These are phyloP conservation scores for Phyto melanocephala DNA, from an alignment of 2,888 invertebrate genomes.

Conservation along the genomic window DNA sequence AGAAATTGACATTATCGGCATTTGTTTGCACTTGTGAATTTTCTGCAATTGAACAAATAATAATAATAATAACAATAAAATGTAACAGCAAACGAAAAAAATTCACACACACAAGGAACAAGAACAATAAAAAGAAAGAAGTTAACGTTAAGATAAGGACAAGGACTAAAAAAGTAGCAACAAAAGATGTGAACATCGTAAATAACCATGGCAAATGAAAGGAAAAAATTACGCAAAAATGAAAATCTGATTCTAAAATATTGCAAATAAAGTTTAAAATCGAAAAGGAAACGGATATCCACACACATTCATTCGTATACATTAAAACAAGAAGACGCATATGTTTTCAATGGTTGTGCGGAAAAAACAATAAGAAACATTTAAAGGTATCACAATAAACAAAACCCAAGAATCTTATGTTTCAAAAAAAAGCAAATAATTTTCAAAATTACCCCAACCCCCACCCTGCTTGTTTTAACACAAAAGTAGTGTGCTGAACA, in stretches of 20 bases:
- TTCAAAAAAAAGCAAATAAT: neutral
- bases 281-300: slow-evolving; percentile 37
- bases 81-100: slow-evolving; percentile 58
- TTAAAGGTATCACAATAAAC: slow-evolving; percentile 2
- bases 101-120: neutral
- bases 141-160: slow-evolving; percentile 63
- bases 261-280: slow-evolving; percentile 20
- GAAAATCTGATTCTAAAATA: slow-evolving; percentile 49
- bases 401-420: neutral
- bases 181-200: slow-evolving; percentile 56
- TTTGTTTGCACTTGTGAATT: slow-evolving; percentile 74
- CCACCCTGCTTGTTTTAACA: neutral
- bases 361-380: slow-evolving; percentile 12
- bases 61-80: slow-evolving; percentile 72
- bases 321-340: slow-evolving; percentile 51
- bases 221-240: slow-evolving; percentile 19
- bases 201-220: slow-evolving; percentile 54
- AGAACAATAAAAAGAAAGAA: slow-evolving; percentile 50
- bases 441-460: neutral
- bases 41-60: slow-evolving; percentile 74
- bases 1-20: slow-evolving; percentile 69
- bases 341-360: slow-evolving; percentile 56
- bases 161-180: slow-evolving; percentile 50
- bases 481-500: slow-evolving; percentile 64
- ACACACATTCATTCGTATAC: slow-evolving; percentile 14